Evolutionary conservation across 2,888 invertebrate genomes (phyloP).

Genomic region (Thymelicus acteon): DNA sequence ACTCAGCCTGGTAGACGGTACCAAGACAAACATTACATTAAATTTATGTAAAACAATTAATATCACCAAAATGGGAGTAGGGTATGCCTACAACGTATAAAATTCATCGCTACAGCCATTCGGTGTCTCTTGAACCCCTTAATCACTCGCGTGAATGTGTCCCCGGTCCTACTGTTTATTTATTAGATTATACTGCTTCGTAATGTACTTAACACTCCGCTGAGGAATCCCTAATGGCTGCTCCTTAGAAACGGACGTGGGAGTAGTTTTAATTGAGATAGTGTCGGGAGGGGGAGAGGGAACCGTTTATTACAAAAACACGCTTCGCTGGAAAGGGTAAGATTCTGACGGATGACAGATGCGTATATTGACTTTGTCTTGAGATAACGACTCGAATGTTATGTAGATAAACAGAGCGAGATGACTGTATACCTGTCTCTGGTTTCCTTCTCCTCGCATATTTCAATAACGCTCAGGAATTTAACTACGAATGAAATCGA

Average conservation of each 20-base stretch:
- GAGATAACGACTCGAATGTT: slow-evolving; percentile 24
- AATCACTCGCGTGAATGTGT: slow-evolving; percentile 47
- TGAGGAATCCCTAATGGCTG: slow-evolving; percentile 59
- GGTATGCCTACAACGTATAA: slow-evolving; percentile 24
- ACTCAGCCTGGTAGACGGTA: neutral
- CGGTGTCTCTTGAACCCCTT: slow-evolving; percentile 44
- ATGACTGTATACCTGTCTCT: neutral
- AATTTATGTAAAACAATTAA: slow-evolving; percentile 35
- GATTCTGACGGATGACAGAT: slow-evolving; percentile 35
- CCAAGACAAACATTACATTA: slow-evolving; percentile 11
- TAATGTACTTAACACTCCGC: slow-evolving; percentile 58
- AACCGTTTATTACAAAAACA: slow-evolving; percentile 35
- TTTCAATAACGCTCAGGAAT: neutral
- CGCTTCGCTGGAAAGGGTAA: slow-evolving; percentile 31
- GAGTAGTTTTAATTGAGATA: slow-evolving; percentile 49
- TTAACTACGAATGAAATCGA: neutral
- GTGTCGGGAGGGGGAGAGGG: slow-evolving; percentile 30
- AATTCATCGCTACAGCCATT: slow-evolving; percentile 38
- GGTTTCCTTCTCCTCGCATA: neutral
- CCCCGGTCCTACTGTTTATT: slow-evolving; percentile 53
- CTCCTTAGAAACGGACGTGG: slow-evolving; percentile 46
- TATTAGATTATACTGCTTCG: slow-evolving; percentile 58
- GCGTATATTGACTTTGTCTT: slow-evolving; percentile 35
- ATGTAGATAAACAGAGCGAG: slow-evolving; percentile 16
- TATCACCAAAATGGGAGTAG: slow-evolving; percentile 23